A percentile compares a stretch with the other conserved stretches of the same genome.
Evolutionary conservation across 2,113 vertebrate genomes (phyloP).

Genomic region (Australoheros scitulus): DNA sequence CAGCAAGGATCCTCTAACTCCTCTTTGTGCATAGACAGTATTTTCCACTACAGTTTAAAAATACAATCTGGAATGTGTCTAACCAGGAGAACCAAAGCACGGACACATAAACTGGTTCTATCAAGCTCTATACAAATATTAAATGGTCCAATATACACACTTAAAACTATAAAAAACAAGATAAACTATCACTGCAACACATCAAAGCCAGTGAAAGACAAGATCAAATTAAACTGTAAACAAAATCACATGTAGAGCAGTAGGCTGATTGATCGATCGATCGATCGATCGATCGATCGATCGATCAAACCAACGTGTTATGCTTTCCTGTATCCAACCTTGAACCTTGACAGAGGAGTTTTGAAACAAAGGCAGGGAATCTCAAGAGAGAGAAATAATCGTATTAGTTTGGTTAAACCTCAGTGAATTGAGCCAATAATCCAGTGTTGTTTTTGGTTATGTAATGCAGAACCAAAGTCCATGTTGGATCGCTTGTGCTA

Average conservation of each 20-base stretch:
- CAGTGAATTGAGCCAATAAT: background rate
- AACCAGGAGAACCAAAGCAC: background rate
- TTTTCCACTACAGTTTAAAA: constrained; percentile 2
- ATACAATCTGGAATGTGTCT: constrained; percentile 1
- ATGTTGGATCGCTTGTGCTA: background rate
- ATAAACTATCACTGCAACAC: background rate
- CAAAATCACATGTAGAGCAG: background rate
- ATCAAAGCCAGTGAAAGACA: background rate
- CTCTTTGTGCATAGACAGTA: background rate
- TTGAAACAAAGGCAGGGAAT: background rate
- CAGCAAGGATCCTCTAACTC: background rate
- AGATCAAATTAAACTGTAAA: background rate
- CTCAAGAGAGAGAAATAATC: background rate
- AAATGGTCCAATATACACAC: background rate
- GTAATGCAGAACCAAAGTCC: background rate
- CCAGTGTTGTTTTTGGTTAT: background rate
- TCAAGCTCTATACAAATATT: background rate
- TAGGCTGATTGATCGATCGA: background rate
- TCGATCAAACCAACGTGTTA: background rate
- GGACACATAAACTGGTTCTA: background rate
- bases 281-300: background rate
- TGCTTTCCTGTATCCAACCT: background rate
- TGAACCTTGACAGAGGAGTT: background rate
- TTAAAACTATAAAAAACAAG: background rate
- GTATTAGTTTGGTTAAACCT: constrained; percentile 3